phyloP scores from a whole-genome alignment of 2,113 vertebrate species.

The Cyprinus carpio region DNA sequence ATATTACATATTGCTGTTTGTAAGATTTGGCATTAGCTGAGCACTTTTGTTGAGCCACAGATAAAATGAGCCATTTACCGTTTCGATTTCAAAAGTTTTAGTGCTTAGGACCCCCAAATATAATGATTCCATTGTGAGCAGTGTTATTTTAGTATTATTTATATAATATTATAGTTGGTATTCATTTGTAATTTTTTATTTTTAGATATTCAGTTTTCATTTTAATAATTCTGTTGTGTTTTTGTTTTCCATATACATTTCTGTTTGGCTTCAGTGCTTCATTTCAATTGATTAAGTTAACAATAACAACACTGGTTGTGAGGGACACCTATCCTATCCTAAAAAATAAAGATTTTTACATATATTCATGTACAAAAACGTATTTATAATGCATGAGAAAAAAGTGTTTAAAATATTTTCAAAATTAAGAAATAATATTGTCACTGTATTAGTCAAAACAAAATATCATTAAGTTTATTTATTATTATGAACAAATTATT shows the following conservation, averaged over 20 bases:
- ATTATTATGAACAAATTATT: too few species aligned
- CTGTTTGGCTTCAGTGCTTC: neutral
- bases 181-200: neutral
- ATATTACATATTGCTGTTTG: conserved; percentile 5
- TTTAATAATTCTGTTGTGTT: neutral
- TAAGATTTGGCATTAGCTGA: conserved; percentile 6
- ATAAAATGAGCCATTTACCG: neutral
- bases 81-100: neutral
- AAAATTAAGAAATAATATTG: neutral
- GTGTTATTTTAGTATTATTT: neutral
- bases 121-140: neutral
- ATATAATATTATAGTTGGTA: neutral
- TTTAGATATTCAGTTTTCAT: neutral
- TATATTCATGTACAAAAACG: neutral
- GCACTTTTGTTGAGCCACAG: too few species aligned
- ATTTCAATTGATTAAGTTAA: neutral
- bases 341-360: too few species aligned
- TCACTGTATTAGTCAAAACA: neutral
- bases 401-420: too few species aligned
- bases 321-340: neutral
- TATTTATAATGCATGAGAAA: neutral
- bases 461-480: neutral
- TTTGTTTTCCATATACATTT: neutral
- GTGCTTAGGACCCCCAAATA: neutral
- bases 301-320: neutral